Conservation (phyloP, 2,797 vertebrate genomes). For the Microctenopoma lineatum region DNA sequence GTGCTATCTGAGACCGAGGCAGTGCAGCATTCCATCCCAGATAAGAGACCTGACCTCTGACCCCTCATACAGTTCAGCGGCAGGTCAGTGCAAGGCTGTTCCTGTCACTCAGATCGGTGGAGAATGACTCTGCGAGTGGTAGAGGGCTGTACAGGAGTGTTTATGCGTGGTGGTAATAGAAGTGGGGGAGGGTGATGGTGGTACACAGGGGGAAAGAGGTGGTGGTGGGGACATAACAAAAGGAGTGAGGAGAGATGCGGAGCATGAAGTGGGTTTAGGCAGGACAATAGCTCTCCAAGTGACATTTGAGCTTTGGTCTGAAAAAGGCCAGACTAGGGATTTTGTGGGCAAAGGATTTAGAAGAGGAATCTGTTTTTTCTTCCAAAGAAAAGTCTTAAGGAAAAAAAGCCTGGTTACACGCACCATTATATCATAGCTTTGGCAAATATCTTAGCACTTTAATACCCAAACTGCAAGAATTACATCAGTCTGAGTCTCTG, state of each 20-base stretch:
- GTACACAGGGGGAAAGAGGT: slow-evolving; percentile 21
- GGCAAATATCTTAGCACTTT: slow-evolving; percentile 34
- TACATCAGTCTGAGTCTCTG: slow-evolving; percentile 26
- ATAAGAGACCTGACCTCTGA: slow-evolving; percentile 71
- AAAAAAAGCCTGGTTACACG: slow-evolving; percentile 42
- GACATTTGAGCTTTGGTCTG: slow-evolving; percentile 59
- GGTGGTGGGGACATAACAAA: slow-evolving; percentile 33
- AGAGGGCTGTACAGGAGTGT: slow-evolving; percentile 9
- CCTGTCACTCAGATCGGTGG: slow-evolving; percentile 68
- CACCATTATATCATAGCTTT: slow-evolving; percentile 50
- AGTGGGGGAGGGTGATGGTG: slow-evolving; percentile 44
- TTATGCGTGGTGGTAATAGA: slow-evolving; percentile 27
- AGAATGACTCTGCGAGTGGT: slow-evolving; percentile 45
- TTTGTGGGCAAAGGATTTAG: slow-evolving; percentile 39
- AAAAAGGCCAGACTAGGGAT: slow-evolving; percentile 31
- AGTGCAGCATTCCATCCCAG: slow-evolving; percentile 68
- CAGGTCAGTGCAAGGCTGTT: slow-evolving; percentile 74
- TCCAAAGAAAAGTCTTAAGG: slow-evolving; percentile 27
- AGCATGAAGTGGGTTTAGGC: slow-evolving; percentile 60
- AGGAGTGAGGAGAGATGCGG: slow-evolving; percentile 41
- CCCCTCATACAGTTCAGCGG: slow-evolving; percentile 65
- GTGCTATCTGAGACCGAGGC: slow-evolving; percentile 50
- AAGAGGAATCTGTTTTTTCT: slow-evolving; percentile 35
- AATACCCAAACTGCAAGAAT: slow-evolving; percentile 40
- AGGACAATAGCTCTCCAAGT: slow-evolving; percentile 64